These are phyloP conservation scores for Aleadryas rufinucha DNA, from an alignment of 2,113 vertebrate genomes.

Conservation along the genomic window DNA sequence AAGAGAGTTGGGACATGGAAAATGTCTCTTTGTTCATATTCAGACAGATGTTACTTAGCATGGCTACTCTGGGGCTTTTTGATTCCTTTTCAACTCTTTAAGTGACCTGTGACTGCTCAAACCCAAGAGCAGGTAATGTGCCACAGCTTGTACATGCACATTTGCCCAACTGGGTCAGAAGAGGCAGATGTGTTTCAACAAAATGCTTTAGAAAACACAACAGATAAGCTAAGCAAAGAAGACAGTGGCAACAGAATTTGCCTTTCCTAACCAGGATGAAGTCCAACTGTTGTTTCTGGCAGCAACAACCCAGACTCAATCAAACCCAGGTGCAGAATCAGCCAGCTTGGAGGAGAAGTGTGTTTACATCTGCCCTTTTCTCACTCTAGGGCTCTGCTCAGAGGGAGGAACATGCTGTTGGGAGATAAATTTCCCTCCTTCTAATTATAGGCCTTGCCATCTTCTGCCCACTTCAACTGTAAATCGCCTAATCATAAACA, in stretches of 20 bases:
- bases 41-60: neutral
- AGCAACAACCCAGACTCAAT: slow-evolving; percentile 26
- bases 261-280: slow-evolving; percentile 15
- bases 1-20: neutral
- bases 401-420: slow-evolving; percentile 54
- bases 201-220: slow-evolving; percentile 4
- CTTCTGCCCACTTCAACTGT: slow-evolving; percentile 61
- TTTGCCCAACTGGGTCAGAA: slow-evolving; percentile 5
- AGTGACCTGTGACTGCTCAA: neutral
- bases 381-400: slow-evolving; percentile 45
- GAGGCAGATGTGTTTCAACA: slow-evolving; percentile 7
- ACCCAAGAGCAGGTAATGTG: neutral
- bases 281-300: slow-evolving; percentile 63
- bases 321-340: slow-evolving; percentile 48
- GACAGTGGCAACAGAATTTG: neutral
- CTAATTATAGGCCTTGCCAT: slow-evolving; percentile 72
- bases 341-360: slow-evolving; percentile 45
- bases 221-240: slow-evolving; percentile 7
- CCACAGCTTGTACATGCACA: neutral
- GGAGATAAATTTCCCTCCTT: slow-evolving; percentile 72
- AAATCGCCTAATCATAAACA: slow-evolving; percentile 73
- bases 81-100: neutral
- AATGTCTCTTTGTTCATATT: neutral
- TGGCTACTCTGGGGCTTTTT: neutral
- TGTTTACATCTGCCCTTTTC: slow-evolving; percentile 58